These are phyloP conservation scores for Dasysyrphus tricinctus DNA, from an alignment of 2,888 invertebrate species.

Conservation along the genomic window DNA sequence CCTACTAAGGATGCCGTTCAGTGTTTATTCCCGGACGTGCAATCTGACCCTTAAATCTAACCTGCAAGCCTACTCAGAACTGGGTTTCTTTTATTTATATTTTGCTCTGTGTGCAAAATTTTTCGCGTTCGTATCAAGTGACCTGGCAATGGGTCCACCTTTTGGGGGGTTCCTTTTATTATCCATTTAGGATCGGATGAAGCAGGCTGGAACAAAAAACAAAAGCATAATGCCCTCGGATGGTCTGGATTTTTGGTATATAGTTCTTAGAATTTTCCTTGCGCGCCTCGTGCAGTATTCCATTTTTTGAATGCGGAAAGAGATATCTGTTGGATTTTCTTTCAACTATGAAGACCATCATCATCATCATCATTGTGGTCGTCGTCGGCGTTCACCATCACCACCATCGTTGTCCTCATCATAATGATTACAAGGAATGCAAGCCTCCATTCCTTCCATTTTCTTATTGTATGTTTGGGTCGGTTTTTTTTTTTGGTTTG, in stretches of 20 bases:
- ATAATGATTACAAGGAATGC: slow-evolving; percentile 69
- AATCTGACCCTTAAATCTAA: slow-evolving; percentile 67
- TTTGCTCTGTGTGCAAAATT: slow-evolving; percentile 25
- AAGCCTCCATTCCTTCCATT: slow-evolving; percentile 45
- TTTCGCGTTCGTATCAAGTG: slow-evolving; percentile 59
- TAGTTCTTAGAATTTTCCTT: slow-evolving; percentile 52
- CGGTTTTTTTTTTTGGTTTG: not conserved
- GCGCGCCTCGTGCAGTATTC: slow-evolving; percentile 49
- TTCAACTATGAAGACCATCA: slow-evolving; percentile 63
- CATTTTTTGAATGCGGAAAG: slow-evolving; percentile 64
- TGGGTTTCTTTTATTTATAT: slow-evolving; percentile 28
- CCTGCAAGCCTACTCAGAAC: slow-evolving; percentile 64
- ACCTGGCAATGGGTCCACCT: slow-evolving; percentile 58
- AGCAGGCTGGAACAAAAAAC: slow-evolving; percentile 7
- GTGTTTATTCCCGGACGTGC: slow-evolving; percentile 44
- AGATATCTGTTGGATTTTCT: slow-evolving; percentile 54
- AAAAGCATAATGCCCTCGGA: slow-evolving; percentile 38
- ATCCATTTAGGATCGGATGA: slow-evolving; percentile 55
- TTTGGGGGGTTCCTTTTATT: slow-evolving; percentile 45
- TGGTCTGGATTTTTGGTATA: slow-evolving; percentile 23
- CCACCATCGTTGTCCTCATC: slow-evolving; percentile 60
- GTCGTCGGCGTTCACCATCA: slow-evolving; percentile 24
- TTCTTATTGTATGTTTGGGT: slow-evolving; percentile 39
- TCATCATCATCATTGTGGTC: slow-evolving; percentile 30
- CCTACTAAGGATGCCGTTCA: slow-evolving; percentile 42